Conservation (phyloP, 2,888 invertebrate species). For the Napeogenes inachia region DNA sequence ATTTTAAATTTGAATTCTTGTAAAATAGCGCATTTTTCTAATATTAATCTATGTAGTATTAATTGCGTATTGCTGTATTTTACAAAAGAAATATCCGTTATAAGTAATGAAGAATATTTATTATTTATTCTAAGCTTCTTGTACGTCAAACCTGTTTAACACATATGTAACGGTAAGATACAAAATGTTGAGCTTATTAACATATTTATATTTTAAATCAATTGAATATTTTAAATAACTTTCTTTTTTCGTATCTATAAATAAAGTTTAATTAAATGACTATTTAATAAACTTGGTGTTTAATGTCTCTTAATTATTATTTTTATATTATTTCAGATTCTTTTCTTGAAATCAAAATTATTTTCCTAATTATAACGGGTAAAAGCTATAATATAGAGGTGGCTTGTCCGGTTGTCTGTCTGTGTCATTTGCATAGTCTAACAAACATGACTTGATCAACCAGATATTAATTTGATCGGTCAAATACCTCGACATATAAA, state of each 20-base stretch:
- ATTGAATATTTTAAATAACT: neutral
- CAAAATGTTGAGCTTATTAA: neutral
- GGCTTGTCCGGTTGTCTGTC: constrained; percentile 27
- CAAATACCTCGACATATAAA: constrained; percentile 39
- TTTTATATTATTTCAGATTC: no score
- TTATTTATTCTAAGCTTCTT: neutral
- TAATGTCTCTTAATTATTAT: no score
- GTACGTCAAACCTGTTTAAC: neutral
- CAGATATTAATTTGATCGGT: constrained; percentile 36
- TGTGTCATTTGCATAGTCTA: constrained; percentile 27
- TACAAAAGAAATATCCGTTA: neutral
- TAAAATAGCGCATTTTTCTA: no score
- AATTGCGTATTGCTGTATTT: neutral
- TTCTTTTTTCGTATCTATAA: neutral
- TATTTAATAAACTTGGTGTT: neutral
- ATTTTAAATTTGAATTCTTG: no score
- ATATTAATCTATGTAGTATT: no score
- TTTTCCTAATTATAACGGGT: constrained; percentile 24
- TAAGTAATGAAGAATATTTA: neutral
- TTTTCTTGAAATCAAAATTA: neutral
- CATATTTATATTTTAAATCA: neutral
- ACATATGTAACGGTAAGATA: constrained; percentile 1
- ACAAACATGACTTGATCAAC: constrained; percentile 24
- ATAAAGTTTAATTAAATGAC: neutral
- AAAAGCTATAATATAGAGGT: constrained; percentile 16